phyloP scores from a whole-genome alignment of 2,888 invertebrate genomes.

The Leistus spinibarbis region DNA sequence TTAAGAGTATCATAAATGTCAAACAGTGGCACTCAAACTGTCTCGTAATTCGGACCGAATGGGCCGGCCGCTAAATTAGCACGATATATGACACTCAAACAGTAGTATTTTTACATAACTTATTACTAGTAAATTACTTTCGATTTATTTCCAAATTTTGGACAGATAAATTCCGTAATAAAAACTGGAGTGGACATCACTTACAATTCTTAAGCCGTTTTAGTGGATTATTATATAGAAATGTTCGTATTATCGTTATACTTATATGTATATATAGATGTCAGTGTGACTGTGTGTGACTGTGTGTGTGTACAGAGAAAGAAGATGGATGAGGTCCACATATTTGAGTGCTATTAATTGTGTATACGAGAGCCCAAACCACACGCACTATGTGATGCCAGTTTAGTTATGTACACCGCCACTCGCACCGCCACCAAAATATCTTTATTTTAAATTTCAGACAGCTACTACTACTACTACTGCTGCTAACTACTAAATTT shows the following conservation, averaged over 20 bases:
- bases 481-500: too few species aligned
- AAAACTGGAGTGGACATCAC: too few species aligned
- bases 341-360: constrained; percentile 55
- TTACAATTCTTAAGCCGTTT: too few species aligned
- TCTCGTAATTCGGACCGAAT: constrained; percentile 8
- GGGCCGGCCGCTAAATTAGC: constrained; percentile 6
- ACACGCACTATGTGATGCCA: not conserved
- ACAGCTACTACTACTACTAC: too few species aligned
- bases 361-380: constrained; percentile 16
- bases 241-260: not conserved
- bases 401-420: not conserved
- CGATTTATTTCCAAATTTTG: too few species aligned
- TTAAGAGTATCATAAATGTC: constrained; percentile 10
- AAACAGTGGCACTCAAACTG: constrained; percentile 9
- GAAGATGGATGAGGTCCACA: constrained; percentile 54
- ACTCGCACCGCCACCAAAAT: constrained; percentile 53
- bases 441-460: constrained; percentile 38
- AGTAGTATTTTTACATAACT: too few species aligned
- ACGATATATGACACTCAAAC: not conserved
- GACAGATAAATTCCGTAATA: too few species aligned
- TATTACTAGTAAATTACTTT: too few species aligned
- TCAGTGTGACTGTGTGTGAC: not conserved
- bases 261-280: not conserved
- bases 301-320: constrained; percentile 25
- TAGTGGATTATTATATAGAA: not conserved